Evolutionary conservation across 2,888 invertebrate species (phyloP).

Genomic region (Ennomos quercinarius): DNA sequence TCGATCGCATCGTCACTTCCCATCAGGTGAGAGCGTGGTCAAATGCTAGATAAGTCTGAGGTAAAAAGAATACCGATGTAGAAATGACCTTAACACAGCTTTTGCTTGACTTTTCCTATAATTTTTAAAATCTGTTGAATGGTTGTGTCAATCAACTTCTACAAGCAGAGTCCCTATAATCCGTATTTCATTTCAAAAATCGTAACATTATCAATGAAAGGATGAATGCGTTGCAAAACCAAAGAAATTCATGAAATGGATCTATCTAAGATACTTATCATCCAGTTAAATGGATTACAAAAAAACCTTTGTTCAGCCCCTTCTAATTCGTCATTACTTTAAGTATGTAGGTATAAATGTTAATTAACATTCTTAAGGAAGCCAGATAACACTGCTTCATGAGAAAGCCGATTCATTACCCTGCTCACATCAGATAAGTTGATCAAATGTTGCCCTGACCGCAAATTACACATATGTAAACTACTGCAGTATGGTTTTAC

Average conservation of each 20-base stretch:
- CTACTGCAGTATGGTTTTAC: background rate
- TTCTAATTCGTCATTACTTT: constrained; percentile 1
- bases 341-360: constrained; percentile 3
- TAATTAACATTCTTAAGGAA: constrained; percentile 10
- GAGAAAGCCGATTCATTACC: constrained; percentile 16
- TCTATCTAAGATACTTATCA: background rate
- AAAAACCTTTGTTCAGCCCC: constrained; percentile 2
- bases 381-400: constrained; percentile 3
- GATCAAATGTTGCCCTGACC: constrained; percentile 14
- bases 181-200: too few species aligned
- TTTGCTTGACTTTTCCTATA: too few species aligned
- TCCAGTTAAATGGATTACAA: background rate
- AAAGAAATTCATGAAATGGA: background rate
- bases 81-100: too few species aligned
- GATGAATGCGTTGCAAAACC: background rate
- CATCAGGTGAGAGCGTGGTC: too few species aligned
- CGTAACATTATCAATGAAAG: too few species aligned
- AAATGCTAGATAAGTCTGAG: too few species aligned
- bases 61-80: too few species aligned
- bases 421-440: constrained; percentile 5
- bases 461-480: background rate
- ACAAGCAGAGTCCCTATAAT: too few species aligned
- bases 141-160: too few species aligned
- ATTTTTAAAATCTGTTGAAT: too few species aligned
- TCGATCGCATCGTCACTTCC: too few species aligned